A percentile compares a stretch with the other conserved stretches of the same genome.
phyloP scores from a whole-genome alignment of 1,140 invertebrate species.

The Neoseiulus cucumeris region DNA sequence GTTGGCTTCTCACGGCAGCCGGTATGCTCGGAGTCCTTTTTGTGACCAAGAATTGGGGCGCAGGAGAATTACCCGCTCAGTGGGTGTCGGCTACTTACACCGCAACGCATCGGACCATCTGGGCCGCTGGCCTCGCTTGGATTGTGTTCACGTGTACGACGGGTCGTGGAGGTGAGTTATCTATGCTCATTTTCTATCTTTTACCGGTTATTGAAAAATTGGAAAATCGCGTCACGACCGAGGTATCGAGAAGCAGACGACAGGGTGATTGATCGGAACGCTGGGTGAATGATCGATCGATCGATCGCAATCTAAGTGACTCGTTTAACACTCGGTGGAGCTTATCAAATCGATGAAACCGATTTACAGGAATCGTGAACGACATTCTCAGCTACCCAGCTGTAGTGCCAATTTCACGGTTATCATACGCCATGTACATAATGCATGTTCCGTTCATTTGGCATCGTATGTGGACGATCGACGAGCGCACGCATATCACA shows the following conservation, averaged over 20 bases:
- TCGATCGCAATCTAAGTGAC: no score
- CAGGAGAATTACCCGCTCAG: not conserved
- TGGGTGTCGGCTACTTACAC: constrained; percentile 7
- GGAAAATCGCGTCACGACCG: no score
- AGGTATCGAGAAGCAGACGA: not conserved
- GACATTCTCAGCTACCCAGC: not conserved
- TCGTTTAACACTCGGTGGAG: no score
- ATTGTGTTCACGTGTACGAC: constrained; percentile 10
- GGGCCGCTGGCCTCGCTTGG: constrained; percentile 10
- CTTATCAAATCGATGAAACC: not conserved
- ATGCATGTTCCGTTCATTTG: constrained; percentile 6
- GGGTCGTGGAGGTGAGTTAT: constrained; percentile 12
- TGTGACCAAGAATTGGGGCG: constrained; percentile 2
- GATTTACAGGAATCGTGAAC: not conserved
- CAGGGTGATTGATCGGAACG: not conserved
- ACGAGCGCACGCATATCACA: constrained; percentile 7
- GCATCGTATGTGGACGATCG: constrained; percentile 7
- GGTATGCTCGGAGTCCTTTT: not conserved
- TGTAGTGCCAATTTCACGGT: not conserved
- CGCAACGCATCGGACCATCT: not conserved
- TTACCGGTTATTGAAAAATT: not conserved
- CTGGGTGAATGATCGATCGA: no score
- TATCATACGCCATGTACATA: constrained; percentile 1
- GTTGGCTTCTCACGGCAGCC: not conserved
- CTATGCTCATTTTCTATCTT: not conserved